These are phyloP conservation scores for Chaetodon auriga DNA, from an alignment of 2,113 vertebrate genomes.

Conservation along the genomic window DNA sequence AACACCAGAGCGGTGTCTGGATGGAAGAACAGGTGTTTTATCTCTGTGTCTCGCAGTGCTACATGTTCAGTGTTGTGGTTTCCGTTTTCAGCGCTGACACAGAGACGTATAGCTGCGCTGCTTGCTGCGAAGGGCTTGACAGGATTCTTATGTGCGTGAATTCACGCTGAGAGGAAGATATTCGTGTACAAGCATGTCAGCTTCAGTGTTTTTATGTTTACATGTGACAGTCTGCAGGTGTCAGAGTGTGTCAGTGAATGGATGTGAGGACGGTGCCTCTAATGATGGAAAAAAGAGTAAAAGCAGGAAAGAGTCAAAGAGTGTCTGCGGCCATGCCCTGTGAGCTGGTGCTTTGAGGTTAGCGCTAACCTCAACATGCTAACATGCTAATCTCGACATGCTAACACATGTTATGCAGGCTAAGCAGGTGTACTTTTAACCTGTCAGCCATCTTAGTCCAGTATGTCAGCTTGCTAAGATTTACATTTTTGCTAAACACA, in stretches of 20 bases:
- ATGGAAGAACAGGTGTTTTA: constrained; percentile 14
- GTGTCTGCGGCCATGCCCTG: background rate
- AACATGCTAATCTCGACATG: background rate
- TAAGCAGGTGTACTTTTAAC: no score
- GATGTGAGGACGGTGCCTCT: background rate
- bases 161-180: background rate
- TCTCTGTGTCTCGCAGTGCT: constrained; percentile 18
- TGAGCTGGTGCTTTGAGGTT: background rate
- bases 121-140: background rate
- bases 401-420: background rate
- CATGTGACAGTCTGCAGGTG: background rate
- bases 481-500: no score
- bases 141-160: background rate
- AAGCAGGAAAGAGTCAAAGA: no score
- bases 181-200: background rate
- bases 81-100: constrained; percentile 7
- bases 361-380: background rate
- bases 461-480: no score
- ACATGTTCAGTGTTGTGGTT: constrained; percentile 14
- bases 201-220: background rate
- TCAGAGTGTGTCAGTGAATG: background rate
- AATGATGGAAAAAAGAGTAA: background rate
- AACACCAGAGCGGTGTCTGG: constrained; percentile 1
- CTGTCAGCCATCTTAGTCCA: no score
- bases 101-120: background rate